Conservation (phyloP, 2,113 vertebrate genomes). For the Gavia stellata region DNA sequence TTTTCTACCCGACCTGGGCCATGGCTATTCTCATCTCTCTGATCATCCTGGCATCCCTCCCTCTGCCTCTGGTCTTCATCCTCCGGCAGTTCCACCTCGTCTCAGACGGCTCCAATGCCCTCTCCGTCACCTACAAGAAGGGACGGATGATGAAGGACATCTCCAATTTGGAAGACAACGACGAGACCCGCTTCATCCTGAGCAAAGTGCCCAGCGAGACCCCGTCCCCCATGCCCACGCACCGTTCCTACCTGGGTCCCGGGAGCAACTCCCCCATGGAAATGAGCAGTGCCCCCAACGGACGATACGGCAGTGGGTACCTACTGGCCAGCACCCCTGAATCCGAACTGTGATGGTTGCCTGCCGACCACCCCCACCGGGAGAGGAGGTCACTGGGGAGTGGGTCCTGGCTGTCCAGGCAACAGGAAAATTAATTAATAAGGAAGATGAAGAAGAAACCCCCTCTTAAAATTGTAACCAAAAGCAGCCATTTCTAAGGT, state of each 20-base stretch:
- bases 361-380: not conserved
- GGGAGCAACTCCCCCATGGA: conserved; percentile 86
- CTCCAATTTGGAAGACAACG: conserved; percentile 93
- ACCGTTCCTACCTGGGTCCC: conserved; percentile 90
- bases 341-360: conserved; percentile 85
- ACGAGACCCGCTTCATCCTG: conserved; percentile 96
- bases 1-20: conserved; percentile 94
- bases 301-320: conserved; percentile 90
- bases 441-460: conserved; percentile 27
- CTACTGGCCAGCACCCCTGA: conserved; percentile 89
- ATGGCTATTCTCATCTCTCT: conserved; percentile 87
- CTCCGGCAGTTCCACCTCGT: conserved; percentile 88
- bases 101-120: conserved; percentile 92
- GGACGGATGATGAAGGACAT: conserved; percentile 97
- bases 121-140: conserved; percentile 95
- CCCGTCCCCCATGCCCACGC: conserved; percentile 91
- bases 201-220: conserved; percentile 90
- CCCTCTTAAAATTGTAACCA: conserved; percentile 15
- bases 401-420: conserved; percentile 28
- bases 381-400: conserved; percentile 36
- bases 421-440: not conserved
- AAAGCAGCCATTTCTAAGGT: not conserved
- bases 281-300: conserved; percentile 81
- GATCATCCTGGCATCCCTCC: conserved; percentile 86
- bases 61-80: conserved; percentile 88